Evolutionary conservation across 1,140 invertebrate species (phyloP).

Genomic region (Pentalonia nigronervosa): DNA sequence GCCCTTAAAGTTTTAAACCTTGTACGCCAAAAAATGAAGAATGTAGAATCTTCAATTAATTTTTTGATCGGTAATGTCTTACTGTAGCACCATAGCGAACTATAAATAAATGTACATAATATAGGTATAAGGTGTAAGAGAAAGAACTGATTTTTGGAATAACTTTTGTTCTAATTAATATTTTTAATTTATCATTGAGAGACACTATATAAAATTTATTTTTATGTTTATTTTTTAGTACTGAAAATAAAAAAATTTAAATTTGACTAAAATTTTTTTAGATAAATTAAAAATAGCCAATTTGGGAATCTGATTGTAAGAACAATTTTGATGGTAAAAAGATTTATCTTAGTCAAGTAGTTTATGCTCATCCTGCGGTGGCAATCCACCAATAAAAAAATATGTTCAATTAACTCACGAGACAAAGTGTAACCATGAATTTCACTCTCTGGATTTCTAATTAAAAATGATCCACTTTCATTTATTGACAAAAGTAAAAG

Average conservation of each 20-base stretch:
- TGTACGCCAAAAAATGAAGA: conserved; percentile 96
- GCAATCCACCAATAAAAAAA: no score
- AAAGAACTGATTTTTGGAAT: no score
- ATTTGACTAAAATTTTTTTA: no score
- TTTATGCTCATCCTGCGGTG: background rate
- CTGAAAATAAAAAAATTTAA: no score
- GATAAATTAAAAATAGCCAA: no score
- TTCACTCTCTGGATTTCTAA: conserved; percentile 97
- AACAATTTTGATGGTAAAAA: no score
- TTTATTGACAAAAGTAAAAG: conserved; percentile 95
- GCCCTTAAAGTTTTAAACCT: conserved; percentile 95
- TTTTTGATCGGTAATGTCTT: conserved; percentile 99
- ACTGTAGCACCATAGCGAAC: conserved; percentile 97
- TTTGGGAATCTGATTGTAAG: no score
- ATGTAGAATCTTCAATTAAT: conserved; percentile 96
- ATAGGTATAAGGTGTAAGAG: background rate
- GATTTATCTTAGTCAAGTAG: no score
- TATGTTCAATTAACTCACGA: conserved; percentile 70
- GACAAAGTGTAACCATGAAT: conserved; percentile 98
- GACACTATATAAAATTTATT: no score
- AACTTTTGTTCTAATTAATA: no score
- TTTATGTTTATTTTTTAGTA: no score
- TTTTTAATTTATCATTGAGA: no score
- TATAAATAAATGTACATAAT: conserved; percentile 65
- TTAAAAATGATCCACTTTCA: conserved; percentile 98